Conservation (phyloP, 1,140 invertebrate genomes). For the Phymorhynchus buccinoides region DNA sequence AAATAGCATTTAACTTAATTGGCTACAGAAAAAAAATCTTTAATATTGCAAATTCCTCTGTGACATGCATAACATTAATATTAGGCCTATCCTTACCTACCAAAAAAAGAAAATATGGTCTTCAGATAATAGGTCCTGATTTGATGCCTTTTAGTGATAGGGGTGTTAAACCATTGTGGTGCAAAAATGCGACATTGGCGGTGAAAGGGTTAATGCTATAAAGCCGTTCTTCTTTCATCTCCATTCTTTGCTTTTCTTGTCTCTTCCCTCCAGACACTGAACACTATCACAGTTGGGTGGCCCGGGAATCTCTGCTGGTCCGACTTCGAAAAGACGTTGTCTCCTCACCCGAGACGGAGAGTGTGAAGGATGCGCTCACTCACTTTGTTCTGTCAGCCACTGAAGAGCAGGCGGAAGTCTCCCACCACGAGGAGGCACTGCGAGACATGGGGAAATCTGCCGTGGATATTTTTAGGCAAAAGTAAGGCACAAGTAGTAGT, state of each 20-base stretch:
- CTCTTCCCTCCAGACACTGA: constrained; percentile 49
- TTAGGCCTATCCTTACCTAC: too few species aligned
- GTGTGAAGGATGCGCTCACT: background rate
- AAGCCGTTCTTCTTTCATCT: too few species aligned
- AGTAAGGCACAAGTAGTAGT: background rate
- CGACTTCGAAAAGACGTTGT: constrained; percentile 59
- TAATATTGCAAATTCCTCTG: too few species aligned
- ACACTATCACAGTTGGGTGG: constrained; percentile 62
- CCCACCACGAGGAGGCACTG: background rate
- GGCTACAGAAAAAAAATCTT: too few species aligned
- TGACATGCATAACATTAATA: too few species aligned
- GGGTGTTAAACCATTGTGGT: too few species aligned
- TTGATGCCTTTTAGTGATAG: too few species aligned
- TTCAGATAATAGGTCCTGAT: too few species aligned
- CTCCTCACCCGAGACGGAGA: constrained; percentile 21
- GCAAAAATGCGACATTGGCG: too few species aligned
- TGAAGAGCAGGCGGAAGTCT: background rate
- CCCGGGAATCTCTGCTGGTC: constrained; percentile 62
- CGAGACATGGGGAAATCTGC: background rate
- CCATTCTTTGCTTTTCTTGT: background rate
- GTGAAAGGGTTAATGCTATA: too few species aligned
- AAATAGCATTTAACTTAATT: too few species aligned
- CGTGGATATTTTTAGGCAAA: background rate
- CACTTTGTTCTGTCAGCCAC: background rate
- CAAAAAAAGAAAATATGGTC: too few species aligned